Evolutionary conservation across 2,888 invertebrate species (phyloP).

Genomic region (Patella caerulea): DNA sequence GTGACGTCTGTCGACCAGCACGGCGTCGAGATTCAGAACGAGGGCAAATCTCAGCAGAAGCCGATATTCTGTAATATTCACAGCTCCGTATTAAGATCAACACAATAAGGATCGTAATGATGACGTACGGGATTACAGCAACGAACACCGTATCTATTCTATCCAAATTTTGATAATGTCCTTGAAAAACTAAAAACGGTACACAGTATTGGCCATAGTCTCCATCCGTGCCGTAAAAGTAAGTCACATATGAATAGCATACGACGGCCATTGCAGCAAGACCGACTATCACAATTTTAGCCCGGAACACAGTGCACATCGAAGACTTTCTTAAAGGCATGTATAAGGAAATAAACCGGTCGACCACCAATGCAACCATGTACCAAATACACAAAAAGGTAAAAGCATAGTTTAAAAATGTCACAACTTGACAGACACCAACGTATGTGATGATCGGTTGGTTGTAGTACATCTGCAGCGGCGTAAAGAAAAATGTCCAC

Average conservation of each 20-base stretch:
- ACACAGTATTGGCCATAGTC: conserved; percentile 19
- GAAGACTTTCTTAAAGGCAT: conserved; percentile 54
- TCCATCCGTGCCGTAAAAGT: conserved; percentile 47
- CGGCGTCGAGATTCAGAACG: conserved; percentile 14
- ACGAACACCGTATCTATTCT: conserved; percentile 55
- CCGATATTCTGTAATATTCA: conserved; percentile 46
- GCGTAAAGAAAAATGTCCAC: conserved; percentile 75
- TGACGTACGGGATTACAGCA: conserved; percentile 47
- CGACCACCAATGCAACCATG: conserved; percentile 51
- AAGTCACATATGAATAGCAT: conserved; percentile 60
- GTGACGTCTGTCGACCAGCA: conserved; percentile 1
- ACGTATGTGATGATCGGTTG: conserved; percentile 58
- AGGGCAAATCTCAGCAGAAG: conserved; percentile 27
- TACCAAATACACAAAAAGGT: conserved; percentile 60
- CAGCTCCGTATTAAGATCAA: conserved; percentile 50
- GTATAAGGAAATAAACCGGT: conserved; percentile 57
- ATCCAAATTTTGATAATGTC: conserved; percentile 38
- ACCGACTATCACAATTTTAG: conserved; percentile 60
- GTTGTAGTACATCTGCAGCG: conserved; percentile 33
- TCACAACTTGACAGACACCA: conserved; percentile 81
- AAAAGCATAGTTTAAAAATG: conserved; percentile 76
- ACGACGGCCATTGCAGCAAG: conserved; percentile 52
- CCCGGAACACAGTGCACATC: conserved; percentile 64
- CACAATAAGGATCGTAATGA: conserved; percentile 47
- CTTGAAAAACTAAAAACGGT: conserved; percentile 33